phyloP scores from a whole-genome alignment of 2,888 invertebrate genomes.

The Catocala nupta region DNA sequence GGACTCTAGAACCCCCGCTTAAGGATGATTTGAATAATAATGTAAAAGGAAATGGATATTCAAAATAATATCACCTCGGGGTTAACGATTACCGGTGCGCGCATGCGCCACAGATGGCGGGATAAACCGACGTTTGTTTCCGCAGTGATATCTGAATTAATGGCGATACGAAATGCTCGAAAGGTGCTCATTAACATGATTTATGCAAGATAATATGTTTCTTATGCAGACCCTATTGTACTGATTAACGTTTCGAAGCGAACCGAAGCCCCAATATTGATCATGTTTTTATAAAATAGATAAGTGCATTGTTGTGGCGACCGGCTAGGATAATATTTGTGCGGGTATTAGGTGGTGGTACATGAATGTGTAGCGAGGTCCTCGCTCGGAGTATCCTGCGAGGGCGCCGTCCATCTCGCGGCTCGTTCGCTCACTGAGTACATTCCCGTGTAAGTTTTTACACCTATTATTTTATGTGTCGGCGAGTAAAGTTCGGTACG shows the following conservation, averaged over 20 bases:
- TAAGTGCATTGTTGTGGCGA: slow-evolving; percentile 27
- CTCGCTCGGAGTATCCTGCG: slow-evolving; percentile 45
- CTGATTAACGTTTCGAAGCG: slow-evolving; percentile 71
- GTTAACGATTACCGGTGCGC: slow-evolving; percentile 87
- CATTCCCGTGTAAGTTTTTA: slow-evolving; percentile 88
- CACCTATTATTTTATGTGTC: slow-evolving; percentile 88
- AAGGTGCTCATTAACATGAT: slow-evolving; percentile 87
- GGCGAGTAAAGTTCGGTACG: slow-evolving; percentile 88
- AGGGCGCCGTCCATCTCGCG: slow-evolving; percentile 81
- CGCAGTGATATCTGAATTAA: slow-evolving; percentile 88
- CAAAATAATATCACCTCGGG: slow-evolving; percentile 87
- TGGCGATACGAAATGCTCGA: slow-evolving; percentile 85
- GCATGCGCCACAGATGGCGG: slow-evolving; percentile 85
- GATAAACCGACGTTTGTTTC: slow-evolving; percentile 87
- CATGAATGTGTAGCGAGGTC: slow-evolving; percentile 49
- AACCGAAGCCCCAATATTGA: slow-evolving; percentile 35
- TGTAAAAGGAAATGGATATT: slow-evolving; percentile 84
- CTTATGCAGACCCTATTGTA: slow-evolving; percentile 73
- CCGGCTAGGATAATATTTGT: slow-evolving; percentile 42
- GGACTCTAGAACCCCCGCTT: slow-evolving; percentile 74
- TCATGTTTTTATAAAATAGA: slow-evolving; percentile 51
- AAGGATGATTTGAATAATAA: slow-evolving; percentile 82
- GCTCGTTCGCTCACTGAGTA: slow-evolving; percentile 85
- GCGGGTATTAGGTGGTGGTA: slow-evolving; percentile 47
- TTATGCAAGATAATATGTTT: slow-evolving; percentile 84